Evolutionary conservation across 2,797 vertebrate species (phyloP), one percentile per base, ranked within the genome.

Genomic region (Neoniphon sammara): DNA sequence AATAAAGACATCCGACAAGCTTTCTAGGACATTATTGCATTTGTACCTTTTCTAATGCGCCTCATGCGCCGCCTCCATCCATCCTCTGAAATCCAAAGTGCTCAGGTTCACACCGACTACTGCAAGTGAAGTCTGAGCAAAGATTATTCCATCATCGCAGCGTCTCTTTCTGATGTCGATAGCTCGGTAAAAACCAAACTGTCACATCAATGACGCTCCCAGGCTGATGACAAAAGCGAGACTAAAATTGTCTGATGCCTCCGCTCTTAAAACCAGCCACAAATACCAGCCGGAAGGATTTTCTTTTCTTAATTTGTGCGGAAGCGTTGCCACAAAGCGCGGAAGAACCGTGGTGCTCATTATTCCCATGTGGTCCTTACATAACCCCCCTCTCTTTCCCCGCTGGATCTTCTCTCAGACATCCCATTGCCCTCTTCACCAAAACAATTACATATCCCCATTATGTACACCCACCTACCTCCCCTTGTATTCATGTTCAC

Each of bases 131-230:
- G 36, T 61, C 68, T 42, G 67, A 76, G 36, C 17, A 73, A 72
- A 86, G 62, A 77, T 75, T 67, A 56, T 50, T 49, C 42, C 71
- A 63, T 71, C 73, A 75, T 58, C 42, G 15, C 42, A 15, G 12
- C 76, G 70, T 81, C 78, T 77, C 70, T 73, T 80, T 87, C 82
- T 89, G 80, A 83, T 80, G 78, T 68, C 18, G 4, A 52, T 58
- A 58, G 53, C 64, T 65, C 68, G 66, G 25, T 78, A 60, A 85
- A 67, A 83, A 44, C 36, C n/a, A 78, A 77, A 73, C 36, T 70
- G 68, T 80, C 57, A 69, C 52, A 56, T 50, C 63, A 83, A 60
- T 75, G 68, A 76, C 67, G 60, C 52, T 65, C 46, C 54, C 1
- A 63, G 64, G 66, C 73, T 66, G 66, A 87, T 80, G 77, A 72